These are phyloP conservation scores for Todiramphus chloris DNA, from an alignment of 2,113 vertebrate genomes.

Conservation along the genomic window DNA sequence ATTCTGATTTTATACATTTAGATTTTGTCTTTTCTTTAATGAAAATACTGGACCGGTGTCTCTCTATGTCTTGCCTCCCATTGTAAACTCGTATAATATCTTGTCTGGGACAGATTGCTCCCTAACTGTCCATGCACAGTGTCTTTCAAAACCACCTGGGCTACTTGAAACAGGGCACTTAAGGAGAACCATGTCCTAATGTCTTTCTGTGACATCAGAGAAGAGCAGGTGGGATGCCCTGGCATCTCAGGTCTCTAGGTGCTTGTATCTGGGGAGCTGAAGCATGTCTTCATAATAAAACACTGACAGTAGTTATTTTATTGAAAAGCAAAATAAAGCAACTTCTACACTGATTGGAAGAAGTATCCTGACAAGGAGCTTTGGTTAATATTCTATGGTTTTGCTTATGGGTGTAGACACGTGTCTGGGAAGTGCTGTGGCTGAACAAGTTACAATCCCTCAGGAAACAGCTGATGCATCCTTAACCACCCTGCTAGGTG, in stretches of 20 bases:
- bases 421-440: background rate
- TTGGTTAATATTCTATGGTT: background rate
- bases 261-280: background rate
- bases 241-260: background rate
- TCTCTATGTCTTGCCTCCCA: background rate
- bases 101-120: background rate
- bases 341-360: background rate
- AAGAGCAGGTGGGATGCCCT: background rate
- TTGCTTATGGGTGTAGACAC: background rate
- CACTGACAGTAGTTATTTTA: background rate
- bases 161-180: background rate
- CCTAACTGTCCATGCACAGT: rapidly evolving
- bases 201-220: background rate
- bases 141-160: background rate
- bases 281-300: background rate
- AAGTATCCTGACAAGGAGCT: background rate
- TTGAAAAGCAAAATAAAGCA: background rate
- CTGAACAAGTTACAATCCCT: background rate
- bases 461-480: background rate
- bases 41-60: background rate
- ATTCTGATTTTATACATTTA: background rate
- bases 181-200: background rate
- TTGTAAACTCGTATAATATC: background rate
- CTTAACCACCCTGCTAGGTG: background rate
- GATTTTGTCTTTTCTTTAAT: background rate